Percentiles rank a stretch among this genome's conserved stretches.
phyloP scores from a whole-genome alignment of 2,888 invertebrate species.

The Trisateles emortualis region DNA sequence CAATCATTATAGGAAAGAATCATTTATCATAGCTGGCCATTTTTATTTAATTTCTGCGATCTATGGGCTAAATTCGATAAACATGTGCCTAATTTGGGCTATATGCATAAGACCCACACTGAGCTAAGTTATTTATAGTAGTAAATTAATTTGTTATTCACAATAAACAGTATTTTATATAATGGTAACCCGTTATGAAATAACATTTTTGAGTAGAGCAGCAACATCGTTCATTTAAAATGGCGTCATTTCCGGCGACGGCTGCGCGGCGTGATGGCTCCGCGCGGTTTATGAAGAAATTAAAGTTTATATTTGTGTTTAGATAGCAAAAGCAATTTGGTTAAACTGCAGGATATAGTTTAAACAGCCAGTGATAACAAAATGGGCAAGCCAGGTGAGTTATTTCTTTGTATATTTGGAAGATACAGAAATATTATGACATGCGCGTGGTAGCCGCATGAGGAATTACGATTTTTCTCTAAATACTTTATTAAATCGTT shows the following conservation, averaged over 20 bases:
- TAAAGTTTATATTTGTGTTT: conserved; percentile 69
- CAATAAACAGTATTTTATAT: no score
- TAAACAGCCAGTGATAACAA: conserved; percentile 34
- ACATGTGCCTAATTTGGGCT: no score
- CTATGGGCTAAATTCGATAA: no score
- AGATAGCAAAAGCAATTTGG: conserved; percentile 56
- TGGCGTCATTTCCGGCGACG: conserved; percentile 75
- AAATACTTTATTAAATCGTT: background rate
- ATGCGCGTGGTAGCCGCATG: conserved; percentile 57
- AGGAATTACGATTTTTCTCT: conserved; percentile 16
- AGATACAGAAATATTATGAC: background rate
- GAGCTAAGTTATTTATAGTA: no score
- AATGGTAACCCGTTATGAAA: conserved; percentile 22
- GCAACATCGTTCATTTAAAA: conserved; percentile 62
- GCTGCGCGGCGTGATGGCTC: conserved; percentile 69
- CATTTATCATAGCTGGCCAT: no score
- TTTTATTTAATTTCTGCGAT: no score
- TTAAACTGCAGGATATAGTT: conserved; percentile 33
- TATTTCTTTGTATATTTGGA: conserved; percentile 15
- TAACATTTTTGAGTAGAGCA: conserved; percentile 7
- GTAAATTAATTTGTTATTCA: no score
- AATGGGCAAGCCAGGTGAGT: conserved; percentile 82
- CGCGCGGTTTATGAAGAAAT: conserved; percentile 66
- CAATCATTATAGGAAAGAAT: no score
- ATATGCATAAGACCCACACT: no score